phyloP scores from a whole-genome alignment of 2,113 vertebrate genomes.

The Heliornis fulica region DNA sequence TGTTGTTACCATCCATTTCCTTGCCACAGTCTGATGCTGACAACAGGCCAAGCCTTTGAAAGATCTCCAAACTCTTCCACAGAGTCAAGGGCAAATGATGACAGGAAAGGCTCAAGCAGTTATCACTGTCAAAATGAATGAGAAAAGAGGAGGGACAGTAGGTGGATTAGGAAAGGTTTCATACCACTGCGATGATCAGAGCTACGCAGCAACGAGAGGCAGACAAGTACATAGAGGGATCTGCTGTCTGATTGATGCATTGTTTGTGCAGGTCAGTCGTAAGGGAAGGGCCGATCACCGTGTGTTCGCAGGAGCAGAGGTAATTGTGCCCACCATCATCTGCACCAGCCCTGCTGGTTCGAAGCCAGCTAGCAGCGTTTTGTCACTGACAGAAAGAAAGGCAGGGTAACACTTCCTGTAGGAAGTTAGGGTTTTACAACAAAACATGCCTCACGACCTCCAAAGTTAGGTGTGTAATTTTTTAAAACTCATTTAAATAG shows the following conservation, averaged over 20 bases:
- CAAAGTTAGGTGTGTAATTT: not conserved
- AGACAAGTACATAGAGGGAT: conserved; percentile 22
- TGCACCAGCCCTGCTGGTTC: not conserved
- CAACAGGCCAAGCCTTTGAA: conserved; percentile 58
- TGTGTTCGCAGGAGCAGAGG: not conserved
- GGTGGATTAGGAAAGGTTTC: conserved; percentile 52
- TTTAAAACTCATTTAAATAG: not conserved
- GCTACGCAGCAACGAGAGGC: not conserved
- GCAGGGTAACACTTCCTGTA: not conserved
- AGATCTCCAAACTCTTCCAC: conserved; percentile 44
- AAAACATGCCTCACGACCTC: not conserved
- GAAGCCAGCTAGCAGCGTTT: not conserved
- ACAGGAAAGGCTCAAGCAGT: conserved; percentile 66
- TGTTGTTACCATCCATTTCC: conserved; percentile 23
- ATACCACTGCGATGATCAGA: conserved; percentile 29
- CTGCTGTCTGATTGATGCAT: conserved; percentile 42
- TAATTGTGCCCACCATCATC: not conserved
- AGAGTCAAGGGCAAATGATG: conserved; percentile 53
- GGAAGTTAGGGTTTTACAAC: conserved; percentile 23
- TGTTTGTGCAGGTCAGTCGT: conserved; percentile 54
- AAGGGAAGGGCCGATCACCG: not conserved
- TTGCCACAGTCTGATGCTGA: not conserved
- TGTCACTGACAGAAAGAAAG: not conserved
- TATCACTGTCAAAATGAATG: conserved; percentile 57
- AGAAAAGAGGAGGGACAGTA: conserved; percentile 31